Conservation (phyloP, 1,140 invertebrate genomes). For the Bombus waltoni region DNA sequence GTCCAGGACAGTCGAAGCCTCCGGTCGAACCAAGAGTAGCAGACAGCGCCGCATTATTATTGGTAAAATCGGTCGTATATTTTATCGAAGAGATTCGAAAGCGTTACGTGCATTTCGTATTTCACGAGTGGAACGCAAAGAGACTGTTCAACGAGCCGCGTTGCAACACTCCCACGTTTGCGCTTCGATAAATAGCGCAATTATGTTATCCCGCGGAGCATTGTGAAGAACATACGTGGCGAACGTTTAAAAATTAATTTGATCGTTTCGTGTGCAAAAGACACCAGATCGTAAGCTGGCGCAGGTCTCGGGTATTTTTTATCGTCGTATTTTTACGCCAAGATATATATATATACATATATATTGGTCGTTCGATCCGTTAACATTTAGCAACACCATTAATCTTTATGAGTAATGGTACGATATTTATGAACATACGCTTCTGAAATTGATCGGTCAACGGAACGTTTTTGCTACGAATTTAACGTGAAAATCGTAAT, state of each 20-base stretch:
- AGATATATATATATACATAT: not conserved
- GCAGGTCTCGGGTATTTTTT: not conserved
- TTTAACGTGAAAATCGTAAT: not conserved
- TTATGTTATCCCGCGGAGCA: constrained; percentile 25
- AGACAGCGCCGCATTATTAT: not conserved
- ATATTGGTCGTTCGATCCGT: not conserved
- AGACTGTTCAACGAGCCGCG: not conserved
- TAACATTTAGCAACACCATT: not conserved
- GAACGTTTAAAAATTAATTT: not conserved
- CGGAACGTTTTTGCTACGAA: not conserved
- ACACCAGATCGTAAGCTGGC: not conserved
- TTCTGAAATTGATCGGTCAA: not conserved
- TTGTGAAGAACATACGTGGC: not conserved
- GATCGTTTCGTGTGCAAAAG: not conserved
- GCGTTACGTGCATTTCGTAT: not conserved
- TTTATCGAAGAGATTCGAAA: not conserved
- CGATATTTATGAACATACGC: not conserved
- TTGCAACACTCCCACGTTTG: constrained; percentile 41
- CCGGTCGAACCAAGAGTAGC: not conserved
- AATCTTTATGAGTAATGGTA: not conserved
- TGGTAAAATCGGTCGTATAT: constrained; percentile 47
- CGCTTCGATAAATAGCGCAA: constrained; percentile 29
- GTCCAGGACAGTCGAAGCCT: not conserved
- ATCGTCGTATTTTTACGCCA: not conserved
- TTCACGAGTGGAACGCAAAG: not conserved